phyloP scores from a whole-genome alignment of 2,888 invertebrate species.

The Ormyrus labotus region DNA sequence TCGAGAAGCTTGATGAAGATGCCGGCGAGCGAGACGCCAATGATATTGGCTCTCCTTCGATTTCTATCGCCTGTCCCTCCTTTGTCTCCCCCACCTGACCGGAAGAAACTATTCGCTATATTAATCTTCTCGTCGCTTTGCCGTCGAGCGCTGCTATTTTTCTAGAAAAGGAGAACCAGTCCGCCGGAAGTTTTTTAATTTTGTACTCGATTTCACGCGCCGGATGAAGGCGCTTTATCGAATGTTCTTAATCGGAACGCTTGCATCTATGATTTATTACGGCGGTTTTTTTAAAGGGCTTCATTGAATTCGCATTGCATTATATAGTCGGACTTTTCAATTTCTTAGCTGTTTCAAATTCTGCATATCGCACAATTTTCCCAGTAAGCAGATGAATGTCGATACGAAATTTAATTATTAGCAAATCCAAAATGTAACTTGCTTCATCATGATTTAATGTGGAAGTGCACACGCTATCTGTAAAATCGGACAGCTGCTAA shows the following conservation, averaged over 20 bases:
- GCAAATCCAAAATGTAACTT: neutral
- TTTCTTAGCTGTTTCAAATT: no score
- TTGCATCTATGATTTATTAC: no score
- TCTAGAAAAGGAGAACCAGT: no score
- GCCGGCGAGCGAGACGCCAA: constrained; percentile 1
- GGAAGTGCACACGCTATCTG: neutral
- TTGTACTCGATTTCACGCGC: constrained; percentile 6
- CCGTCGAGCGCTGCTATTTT: neutral
- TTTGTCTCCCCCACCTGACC: constrained; percentile 33
- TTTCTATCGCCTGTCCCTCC: constrained; percentile 24
- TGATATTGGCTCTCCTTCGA: constrained; percentile 38
- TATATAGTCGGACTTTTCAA: no score
- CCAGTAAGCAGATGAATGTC: no score
- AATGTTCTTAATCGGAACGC: constrained; percentile 4
- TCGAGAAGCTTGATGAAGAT: constrained; percentile 30
- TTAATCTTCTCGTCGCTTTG: constrained; percentile 33
- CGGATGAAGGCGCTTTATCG: neutral
- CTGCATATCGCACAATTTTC: no score
- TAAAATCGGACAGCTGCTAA: neutral
- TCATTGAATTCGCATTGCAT: no score
- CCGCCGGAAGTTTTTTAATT: constrained; percentile 43
- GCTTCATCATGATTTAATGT: neutral
- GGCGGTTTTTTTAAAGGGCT: no score
- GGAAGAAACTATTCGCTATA: constrained; percentile 29
- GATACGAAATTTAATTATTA: neutral